These are phyloP conservation scores for Maccullochella peelii DNA, from an alignment of 2,113 vertebrate species.

Conservation along the genomic window DNA sequence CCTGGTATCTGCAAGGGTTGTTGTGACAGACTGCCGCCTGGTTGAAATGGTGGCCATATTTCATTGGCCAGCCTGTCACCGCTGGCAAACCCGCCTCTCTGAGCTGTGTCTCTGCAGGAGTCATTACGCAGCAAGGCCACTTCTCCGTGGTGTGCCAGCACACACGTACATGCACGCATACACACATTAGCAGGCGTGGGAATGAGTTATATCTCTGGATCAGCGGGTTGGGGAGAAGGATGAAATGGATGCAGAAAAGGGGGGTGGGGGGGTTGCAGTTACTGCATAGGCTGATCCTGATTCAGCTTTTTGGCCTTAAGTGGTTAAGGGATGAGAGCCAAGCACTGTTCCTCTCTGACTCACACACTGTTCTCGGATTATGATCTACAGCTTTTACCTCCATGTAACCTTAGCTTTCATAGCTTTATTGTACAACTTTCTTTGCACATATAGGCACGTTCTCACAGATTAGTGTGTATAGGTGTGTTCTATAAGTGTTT, in stretches of 20 bases:
- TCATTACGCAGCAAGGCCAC: conserved; percentile 67
- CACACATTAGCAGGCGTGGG: conserved; percentile 37
- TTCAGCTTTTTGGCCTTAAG: conserved; percentile 61
- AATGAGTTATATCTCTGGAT: conserved; percentile 64
- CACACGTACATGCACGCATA: conserved; percentile 20
- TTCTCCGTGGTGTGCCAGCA: conserved; percentile 30
- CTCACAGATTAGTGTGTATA: background rate
- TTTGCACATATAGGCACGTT: background rate
- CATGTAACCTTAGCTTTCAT: conserved; percentile 9
- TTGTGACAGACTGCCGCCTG: conserved; percentile 49
- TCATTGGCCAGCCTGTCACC: conserved; percentile 62
- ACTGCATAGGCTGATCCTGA: conserved; percentile 65
- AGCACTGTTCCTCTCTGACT: conserved; percentile 17
- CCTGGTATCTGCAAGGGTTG: conserved; percentile 30
- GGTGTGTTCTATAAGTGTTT: background rate
- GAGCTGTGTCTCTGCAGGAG: conserved; percentile 67
- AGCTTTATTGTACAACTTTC: background rate
- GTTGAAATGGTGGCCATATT: conserved; percentile 70
- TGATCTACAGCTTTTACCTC: conserved; percentile 20
- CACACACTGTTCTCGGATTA: background rate
- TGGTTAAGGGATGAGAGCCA: conserved; percentile 24
- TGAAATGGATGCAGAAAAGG: conserved; percentile 2
- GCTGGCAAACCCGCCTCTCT: conserved; percentile 27
- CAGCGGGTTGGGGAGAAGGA: conserved; percentile 31
- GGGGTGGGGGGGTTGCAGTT: conserved; percentile 42